Conservation (phyloP, 92 coral and sea anemone species). For the Umimayanthus chanpuru region DNA sequence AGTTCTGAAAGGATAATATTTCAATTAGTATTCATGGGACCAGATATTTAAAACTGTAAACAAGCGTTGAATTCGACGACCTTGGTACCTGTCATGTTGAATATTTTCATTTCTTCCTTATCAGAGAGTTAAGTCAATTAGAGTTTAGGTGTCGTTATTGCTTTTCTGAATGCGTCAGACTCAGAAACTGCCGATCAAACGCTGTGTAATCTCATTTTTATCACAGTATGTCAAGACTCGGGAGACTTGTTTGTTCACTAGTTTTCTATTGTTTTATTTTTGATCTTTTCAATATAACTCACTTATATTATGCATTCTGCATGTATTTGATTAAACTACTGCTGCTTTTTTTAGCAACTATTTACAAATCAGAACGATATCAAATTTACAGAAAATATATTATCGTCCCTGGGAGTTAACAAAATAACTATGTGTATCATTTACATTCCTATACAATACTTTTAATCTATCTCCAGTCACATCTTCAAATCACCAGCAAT, state of each 20-base stretch:
- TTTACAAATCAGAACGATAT: constrained; percentile 43
- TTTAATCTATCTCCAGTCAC: constrained; percentile 35
- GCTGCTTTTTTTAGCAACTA: constrained; percentile 28
- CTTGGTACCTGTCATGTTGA: constrained; percentile 28
- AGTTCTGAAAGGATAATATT: constrained; percentile 36
- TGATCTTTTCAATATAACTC: constrained; percentile 5
- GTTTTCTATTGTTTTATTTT: constrained; percentile 18
- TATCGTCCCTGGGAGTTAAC: constrained; percentile 34
- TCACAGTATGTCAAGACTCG: background rate
- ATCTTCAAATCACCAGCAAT: constrained; percentile 16
- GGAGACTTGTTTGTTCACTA: constrained; percentile 16
- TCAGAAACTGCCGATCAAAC: background rate
- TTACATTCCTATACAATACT: constrained; percentile 39
- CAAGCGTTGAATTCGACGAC: constrained; percentile 13
- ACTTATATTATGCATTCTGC: background rate
- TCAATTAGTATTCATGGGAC: constrained; percentile 39
- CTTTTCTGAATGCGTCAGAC: constrained; percentile 22
- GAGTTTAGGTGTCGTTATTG: background rate
- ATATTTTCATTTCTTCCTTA: constrained; percentile 38
- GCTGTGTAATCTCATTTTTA: constrained; percentile 9
- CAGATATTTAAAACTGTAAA: constrained; percentile 37
- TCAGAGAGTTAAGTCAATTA: constrained; percentile 30
- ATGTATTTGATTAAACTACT: background rate
- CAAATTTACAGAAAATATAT: constrained; percentile 37
- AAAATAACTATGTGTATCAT: constrained; percentile 36